Conservation (phyloP, 2,888 invertebrate genomes). For the Buathra laborator region DNA sequence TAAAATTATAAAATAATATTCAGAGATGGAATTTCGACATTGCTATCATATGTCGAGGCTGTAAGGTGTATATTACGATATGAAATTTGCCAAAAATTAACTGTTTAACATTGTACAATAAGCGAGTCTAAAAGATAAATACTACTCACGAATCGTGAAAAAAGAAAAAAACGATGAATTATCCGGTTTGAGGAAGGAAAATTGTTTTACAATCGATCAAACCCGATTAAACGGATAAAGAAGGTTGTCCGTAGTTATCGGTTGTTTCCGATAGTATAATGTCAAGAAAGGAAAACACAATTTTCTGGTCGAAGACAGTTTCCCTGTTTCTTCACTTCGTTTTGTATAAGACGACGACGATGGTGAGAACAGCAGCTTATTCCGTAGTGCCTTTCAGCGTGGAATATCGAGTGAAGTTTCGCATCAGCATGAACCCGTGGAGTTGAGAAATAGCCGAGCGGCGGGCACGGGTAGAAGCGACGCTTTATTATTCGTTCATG, state of each 20-base stretch:
- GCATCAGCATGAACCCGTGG: slow-evolving; percentile 40
- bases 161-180: not conserved
- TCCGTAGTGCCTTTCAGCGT: slow-evolving; percentile 30
- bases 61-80: too few species aligned
- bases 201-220: not conserved
- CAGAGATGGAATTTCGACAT: not conserved
- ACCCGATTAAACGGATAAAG: not conserved
- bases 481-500: slow-evolving; percentile 61
- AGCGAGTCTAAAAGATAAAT: not conserved
- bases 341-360: slow-evolving; percentile 4
- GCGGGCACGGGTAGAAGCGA: not conserved
- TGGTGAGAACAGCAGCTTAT: slow-evolving; percentile 26
- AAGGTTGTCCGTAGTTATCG: not conserved
- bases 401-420: slow-evolving; percentile 61
- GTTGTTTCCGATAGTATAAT: not conserved
- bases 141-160: not conserved
- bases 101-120: not conserved
- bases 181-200: too few species aligned
- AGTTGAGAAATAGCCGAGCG: slow-evolving; percentile 22
- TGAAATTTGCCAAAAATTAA: not conserved
- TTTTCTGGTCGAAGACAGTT: not conserved
- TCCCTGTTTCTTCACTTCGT: not conserved
- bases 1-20: not conserved
- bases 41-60: too few species aligned
- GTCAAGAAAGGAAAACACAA: slow-evolving; percentile 4